Conservation (phyloP, 1,140 invertebrate species). For the Scaptomyza montana region DNA sequence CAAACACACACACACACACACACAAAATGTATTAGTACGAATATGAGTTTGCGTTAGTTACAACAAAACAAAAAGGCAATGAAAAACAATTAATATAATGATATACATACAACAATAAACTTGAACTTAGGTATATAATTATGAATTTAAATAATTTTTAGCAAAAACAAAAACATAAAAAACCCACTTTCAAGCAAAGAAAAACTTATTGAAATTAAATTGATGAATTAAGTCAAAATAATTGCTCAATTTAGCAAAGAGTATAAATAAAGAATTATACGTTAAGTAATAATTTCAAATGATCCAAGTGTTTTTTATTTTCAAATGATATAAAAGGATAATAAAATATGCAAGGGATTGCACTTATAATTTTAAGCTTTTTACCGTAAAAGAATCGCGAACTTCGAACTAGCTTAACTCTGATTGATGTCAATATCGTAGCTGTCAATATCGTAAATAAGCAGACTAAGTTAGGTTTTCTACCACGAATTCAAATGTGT, state of each 20-base stretch:
- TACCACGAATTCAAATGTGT: no score
- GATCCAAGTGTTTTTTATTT: conserved; percentile 15
- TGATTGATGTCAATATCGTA: no score
- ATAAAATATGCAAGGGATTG: no score
- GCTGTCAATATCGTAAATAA: no score
- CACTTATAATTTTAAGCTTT: neutral
- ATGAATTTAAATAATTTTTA: conserved; percentile 83
- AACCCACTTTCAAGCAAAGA: conserved; percentile 67
- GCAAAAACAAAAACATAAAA: conserved; percentile 56
- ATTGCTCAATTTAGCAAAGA: conserved; percentile 82
- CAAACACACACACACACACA: conserved; percentile 16
- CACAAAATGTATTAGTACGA: conserved; percentile 34
- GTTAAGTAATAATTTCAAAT: conserved; percentile 80
- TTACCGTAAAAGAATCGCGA: no score
- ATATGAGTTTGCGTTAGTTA: conserved; percentile 51
- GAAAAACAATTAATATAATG: conserved; percentile 64
- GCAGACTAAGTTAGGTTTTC: no score
- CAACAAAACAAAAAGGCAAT: conserved; percentile 39
- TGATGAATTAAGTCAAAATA: conserved; percentile 77
- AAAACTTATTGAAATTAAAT: conserved; percentile 69
- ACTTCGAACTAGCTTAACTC: no score
- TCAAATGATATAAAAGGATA: conserved; percentile 23
- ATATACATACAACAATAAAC: conserved; percentile 82
- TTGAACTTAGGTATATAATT: conserved; percentile 77
- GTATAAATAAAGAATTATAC: conserved; percentile 82